Percentiles rank a stretch among this genome's conserved stretches.
These are phyloP conservation scores for Chelonia mydas DNA, from an alignment of 2,797 vertebrate genomes.

Conservation along the genomic window DNA sequence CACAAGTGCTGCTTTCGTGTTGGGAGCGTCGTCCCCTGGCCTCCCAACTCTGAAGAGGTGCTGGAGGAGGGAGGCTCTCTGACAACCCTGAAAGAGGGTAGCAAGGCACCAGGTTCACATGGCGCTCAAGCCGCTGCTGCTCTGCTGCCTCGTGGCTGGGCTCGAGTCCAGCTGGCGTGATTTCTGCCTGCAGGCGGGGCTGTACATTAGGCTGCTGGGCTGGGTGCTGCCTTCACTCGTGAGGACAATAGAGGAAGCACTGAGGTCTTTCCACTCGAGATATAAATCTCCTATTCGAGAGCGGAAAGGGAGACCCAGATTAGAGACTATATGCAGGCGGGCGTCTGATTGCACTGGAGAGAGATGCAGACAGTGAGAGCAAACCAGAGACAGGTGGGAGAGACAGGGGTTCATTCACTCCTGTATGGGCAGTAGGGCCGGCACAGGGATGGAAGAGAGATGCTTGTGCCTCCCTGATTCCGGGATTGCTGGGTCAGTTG, in stretches of 20 bases:
- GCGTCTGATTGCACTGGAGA: not conserved
- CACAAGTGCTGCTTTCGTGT: not conserved
- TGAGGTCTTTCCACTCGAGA: not conserved
- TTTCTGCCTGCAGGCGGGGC: not conserved
- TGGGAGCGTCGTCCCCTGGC: not conserved
- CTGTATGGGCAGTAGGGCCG: not conserved
- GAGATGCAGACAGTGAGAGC: not conserved
- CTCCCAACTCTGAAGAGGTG: not conserved
- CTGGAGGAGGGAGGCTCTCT: not conserved
- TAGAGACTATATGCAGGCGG: not conserved
- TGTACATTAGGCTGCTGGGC: not conserved
- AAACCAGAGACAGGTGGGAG: not conserved
- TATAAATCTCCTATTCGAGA: not conserved
- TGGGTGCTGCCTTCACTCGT: not conserved
- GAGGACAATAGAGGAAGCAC: not conserved
- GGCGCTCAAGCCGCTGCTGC: not conserved
- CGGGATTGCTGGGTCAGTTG: not conserved
- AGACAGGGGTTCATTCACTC: not conserved
- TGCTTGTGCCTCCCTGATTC: not conserved
- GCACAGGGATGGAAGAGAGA: not conserved
- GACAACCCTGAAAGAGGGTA: not conserved
- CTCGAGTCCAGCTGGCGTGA: not conserved
- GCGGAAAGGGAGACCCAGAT: not conserved
- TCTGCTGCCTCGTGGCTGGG: not conserved
- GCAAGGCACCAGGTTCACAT: not conserved